A percentile compares a stretch with the other conserved stretches of the same genome.
Evolutionary conservation across 2,888 invertebrate genomes (phyloP).

Genomic region (Phoenoteleia sp.): DNA sequence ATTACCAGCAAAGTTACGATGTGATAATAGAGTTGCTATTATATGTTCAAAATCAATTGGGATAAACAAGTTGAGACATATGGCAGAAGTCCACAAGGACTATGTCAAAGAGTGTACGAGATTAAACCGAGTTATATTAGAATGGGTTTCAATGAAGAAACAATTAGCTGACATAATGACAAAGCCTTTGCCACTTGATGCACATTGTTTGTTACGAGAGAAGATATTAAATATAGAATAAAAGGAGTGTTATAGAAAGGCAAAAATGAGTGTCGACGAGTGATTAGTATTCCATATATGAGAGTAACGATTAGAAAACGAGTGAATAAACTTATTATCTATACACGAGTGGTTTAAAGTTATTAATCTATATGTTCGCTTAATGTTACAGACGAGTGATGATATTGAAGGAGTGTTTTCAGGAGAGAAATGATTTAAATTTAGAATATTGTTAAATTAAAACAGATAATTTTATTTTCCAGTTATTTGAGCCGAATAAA

Average conservation of each 20-base stretch:
- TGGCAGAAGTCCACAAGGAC: background rate
- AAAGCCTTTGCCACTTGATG: slow-evolving; percentile 22
- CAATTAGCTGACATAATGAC: slow-evolving; percentile 59
- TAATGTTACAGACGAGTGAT: no score
- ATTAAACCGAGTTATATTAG: background rate
- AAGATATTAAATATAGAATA: slow-evolving; percentile 33
- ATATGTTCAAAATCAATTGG: background rate
- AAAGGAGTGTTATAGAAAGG: no score
- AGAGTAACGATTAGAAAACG: background rate
- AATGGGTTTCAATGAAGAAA: slow-evolving; percentile 47
- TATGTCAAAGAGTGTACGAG: slow-evolving; percentile 1
- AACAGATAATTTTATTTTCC: no score
- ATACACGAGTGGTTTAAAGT: no score
- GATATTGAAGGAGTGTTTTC: no score
- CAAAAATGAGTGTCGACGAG: no score
- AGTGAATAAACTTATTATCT: background rate
- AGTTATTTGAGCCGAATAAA: no score
- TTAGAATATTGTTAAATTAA: no score
- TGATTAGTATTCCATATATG: no score
- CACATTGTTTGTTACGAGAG: slow-evolving; percentile 11
- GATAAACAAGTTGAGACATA: slow-evolving; percentile 3
- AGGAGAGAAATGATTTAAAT: no score
- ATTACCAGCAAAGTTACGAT: background rate
- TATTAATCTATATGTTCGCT: no score
- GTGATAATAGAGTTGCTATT: background rate